Percentiles rank a stretch among this genome's conserved stretches.
Evolutionary conservation across 2,888 invertebrate species (phyloP).

Genomic region (Hypomecis punctinalis): DNA sequence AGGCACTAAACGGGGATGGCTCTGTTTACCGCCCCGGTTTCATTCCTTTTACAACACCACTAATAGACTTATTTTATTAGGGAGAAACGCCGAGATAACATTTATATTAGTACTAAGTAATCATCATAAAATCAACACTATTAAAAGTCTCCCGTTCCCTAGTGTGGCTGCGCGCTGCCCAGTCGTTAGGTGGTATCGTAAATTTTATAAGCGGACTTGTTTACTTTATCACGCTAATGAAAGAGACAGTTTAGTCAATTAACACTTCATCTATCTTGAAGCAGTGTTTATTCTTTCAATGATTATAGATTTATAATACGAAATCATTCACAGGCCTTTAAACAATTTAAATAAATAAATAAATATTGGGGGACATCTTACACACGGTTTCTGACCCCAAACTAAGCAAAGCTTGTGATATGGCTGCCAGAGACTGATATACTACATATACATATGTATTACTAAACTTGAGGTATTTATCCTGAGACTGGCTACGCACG

Average conservation of each 20-base stretch:
- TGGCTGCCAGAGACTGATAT: too few species aligned
- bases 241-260: constrained; percentile 28
- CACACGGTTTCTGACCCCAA: too few species aligned
- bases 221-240: constrained; percentile 37
- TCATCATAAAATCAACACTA: constrained; percentile 67
- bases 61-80: constrained; percentile 77
- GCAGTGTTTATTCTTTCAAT: not conserved
- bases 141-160: constrained; percentile 43
- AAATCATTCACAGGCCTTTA: too few species aligned
- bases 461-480: too few species aligned
- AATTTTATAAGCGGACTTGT: constrained; percentile 38
- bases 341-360: too few species aligned
- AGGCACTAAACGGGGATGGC: constrained; percentile 73
- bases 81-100: constrained; percentile 67
- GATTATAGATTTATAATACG: too few species aligned
- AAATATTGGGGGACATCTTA: too few species aligned
- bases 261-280: constrained; percentile 7
- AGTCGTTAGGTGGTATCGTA: constrained; percentile 35
- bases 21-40: constrained; percentile 70
- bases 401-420: too few species aligned
- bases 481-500: too few species aligned
- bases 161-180: constrained; percentile 32
- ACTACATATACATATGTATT: too few species aligned
- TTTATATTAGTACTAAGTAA: constrained; percentile 70
- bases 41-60: constrained; percentile 73